Base-by-base conservation (phyloP, 2,888 invertebrate species). In the Eristalinus aeneus region DNA sequence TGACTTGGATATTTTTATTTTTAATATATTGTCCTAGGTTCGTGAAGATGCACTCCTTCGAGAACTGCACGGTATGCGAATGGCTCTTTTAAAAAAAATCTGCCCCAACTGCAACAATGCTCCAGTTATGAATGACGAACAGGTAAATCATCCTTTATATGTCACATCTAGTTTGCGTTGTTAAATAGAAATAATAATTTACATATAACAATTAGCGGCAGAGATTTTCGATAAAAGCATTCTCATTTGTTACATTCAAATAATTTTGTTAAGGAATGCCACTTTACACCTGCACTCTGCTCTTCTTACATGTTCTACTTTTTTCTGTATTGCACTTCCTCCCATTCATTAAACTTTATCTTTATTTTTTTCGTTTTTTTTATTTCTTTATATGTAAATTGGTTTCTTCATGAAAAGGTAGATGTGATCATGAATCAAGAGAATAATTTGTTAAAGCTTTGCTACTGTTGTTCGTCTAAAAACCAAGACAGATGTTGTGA, bases 41-140 rank as follows among this genome's bases (percentile, higher is more conserved):
- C 95, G 96, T 89, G 96, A 97, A 88, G 96, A 97, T 90, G 95
- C 95, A 27, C 93, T 98, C 69, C 94, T 95, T 90, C 95, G 95
- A 74, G 97, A 97, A 92, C 93, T 98, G 76, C 95, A 96, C 74
- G 94, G 95, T 82, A 96, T 97, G 87, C 94, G 97, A 88, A 94
- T 96, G 92, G 96, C 96, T 71, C 93, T 98, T 87, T 93, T 95
- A 88, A 92, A 92, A 75, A 92, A 92, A 88, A 91, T 90, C 72
- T 95, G 95, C 90, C 95, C 95, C 90, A 94, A 94, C 89, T 95
- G 95, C 89, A 94, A 93, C 85, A 94, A 94, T 88, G 93, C 94
- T 88, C 95, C 90, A 64, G 90, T 90, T 80, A 89, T 90, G 22
- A 92, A 91, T 88, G 91, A 92, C 65, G 93, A 93, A 89, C 91